A percentile compares a stretch with the other conserved stretches of the same genome.
Evolutionary conservation across 2,113 vertebrate species (phyloP).

Genomic region (Caranx melampygus): DNA sequence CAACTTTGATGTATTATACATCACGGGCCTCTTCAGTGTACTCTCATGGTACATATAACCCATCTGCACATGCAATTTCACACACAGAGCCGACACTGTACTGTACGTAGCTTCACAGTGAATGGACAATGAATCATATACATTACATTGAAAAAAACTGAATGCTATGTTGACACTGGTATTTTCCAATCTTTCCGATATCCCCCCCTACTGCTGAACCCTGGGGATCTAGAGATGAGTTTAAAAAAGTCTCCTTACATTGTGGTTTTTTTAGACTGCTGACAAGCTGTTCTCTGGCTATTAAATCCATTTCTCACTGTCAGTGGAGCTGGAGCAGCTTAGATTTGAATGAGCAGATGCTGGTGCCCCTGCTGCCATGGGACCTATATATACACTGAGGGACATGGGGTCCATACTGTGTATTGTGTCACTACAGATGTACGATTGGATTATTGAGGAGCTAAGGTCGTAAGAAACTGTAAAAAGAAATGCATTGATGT

Average conservation of each 20-base stretch:
- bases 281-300: slow-evolving; percentile 81
- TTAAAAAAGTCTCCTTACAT: slow-evolving; percentile 60
- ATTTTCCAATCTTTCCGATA: slow-evolving; percentile 68
- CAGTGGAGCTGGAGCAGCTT: slow-evolving; percentile 68
- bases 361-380: slow-evolving; percentile 63
- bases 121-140: slow-evolving; percentile 51
- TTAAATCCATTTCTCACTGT: slow-evolving; percentile 85
- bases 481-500: background rate
- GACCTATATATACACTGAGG: slow-evolving; percentile 52
- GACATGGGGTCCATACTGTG: slow-evolving; percentile 36
- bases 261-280: slow-evolving; percentile 78
- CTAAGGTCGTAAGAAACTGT: background rate
- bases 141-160: slow-evolving; percentile 7
- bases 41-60: slow-evolving; percentile 13
- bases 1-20: slow-evolving; percentile 38
- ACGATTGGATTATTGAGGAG: slow-evolving; percentile 24
- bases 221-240: slow-evolving; percentile 65
- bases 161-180: slow-evolving; percentile 56
- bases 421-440: slow-evolving; percentile 45
- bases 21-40: slow-evolving; percentile 14
- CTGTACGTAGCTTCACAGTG: slow-evolving; percentile 9
- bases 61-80: slow-evolving; percentile 1
- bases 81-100: slow-evolving; percentile 1
- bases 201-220: slow-evolving; percentile 60
- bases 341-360: slow-evolving; percentile 75